phyloP scores from a whole-genome alignment of 2,888 invertebrate species.

The Molorchus minor region DNA sequence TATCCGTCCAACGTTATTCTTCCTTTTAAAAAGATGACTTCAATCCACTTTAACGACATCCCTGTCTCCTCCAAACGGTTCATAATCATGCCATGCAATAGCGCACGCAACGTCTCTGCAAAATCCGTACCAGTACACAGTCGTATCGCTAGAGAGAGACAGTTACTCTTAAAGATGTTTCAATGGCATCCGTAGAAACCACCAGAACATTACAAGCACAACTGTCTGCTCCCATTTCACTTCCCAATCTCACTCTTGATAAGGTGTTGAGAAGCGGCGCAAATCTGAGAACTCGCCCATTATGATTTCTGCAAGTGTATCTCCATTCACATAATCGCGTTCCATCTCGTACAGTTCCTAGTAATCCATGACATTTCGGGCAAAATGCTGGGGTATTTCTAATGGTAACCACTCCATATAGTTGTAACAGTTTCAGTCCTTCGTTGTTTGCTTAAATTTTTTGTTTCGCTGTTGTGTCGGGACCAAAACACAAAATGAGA shows the following conservation, averaged over 20 bases:
- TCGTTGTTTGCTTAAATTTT: background rate
- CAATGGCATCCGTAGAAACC: background rate
- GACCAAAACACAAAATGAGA: background rate
- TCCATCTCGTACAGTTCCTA: background rate
- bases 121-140: background rate
- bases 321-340: too few relatives aligned
- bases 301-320: background rate
- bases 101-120: slow-evolving; percentile 3
- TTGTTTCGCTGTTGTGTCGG: background rate
- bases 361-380: background rate
- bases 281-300: background rate
- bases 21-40: background rate
- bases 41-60: slow-evolving; percentile 2
- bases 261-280: background rate
- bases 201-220: background rate
- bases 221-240: background rate
- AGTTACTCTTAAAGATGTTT: background rate
- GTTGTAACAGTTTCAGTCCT: background rate
- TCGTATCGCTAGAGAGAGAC: background rate
- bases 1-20: background rate
- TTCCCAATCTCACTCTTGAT: background rate
- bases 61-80: background rate
- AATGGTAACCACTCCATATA: background rate
- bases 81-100: slow-evolving; percentile 2
- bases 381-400: background rate